Base-by-base conservation (phyloP, 2,888 invertebrate genomes). In the Portevinia maculata region DNA sequence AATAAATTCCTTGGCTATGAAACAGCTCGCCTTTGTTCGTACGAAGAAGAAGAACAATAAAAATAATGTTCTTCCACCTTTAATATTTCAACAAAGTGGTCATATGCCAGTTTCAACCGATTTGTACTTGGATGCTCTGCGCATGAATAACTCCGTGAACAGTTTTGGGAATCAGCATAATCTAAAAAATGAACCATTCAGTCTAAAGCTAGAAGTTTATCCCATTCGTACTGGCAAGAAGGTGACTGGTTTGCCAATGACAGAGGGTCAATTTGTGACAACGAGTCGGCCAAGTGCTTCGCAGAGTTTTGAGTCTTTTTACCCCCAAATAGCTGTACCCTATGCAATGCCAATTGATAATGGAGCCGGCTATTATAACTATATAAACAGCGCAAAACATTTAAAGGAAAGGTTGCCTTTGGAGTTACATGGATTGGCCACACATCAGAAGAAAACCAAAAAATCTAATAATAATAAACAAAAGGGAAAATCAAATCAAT, bases 1-100 rank as follows among this genome's bases (percentile, higher is more conserved):
- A 69, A 93, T 96, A 0, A 96, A 96, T 90, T 90, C 95, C 41
- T 87, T 96, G 85, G 95, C 95, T 2, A 93, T 94, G 41, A 91
- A 90, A 39, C 91, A 90, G 73, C 88, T 91, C 28, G 86, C 86
- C 15, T 73, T 87, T 85, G 70, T 76, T 13, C 86, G 79, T 1
- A 64, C 86, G 0, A 89, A 89, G 55, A 88, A 87, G 57, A 88
- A 87, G 74, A 86, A 88, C 53, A 88, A 87, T 44, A 87, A 88
- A 37, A 85, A 84, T 1, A 71, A 48, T 1, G 19, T 17, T 5
- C 17, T 84, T 55, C 59, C 85, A 9, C 55, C 84, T 1, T n/a
- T 85, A 65, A 39, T 86, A 50, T 86, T 85, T 11, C 85, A 88
- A 59, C 84, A 85, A 55, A 85, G 84, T 73, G 91, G 84, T 89